These are phyloP conservation scores for Criorhina ranunculi DNA, from an alignment of 2,888 invertebrate genomes.

Conservation along the genomic window DNA sequence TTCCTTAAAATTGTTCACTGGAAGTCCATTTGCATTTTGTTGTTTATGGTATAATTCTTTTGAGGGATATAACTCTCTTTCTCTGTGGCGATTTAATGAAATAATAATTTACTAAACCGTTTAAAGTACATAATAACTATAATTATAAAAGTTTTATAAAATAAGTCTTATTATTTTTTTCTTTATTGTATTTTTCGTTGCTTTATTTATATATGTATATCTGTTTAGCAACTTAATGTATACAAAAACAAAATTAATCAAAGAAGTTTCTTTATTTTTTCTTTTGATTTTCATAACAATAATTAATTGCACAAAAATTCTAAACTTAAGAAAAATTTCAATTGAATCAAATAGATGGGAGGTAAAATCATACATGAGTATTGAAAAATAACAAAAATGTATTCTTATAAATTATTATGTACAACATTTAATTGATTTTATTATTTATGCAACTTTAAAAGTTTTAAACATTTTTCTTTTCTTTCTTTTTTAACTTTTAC, in stretches of 20 bases:
- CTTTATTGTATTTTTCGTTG: constrained; percentile 55
- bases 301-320: constrained; percentile 65
- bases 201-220: constrained; percentile 42
- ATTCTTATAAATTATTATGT: constrained; percentile 40
- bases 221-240: constrained; percentile 45
- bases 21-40: constrained; percentile 82
- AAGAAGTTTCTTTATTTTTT: constrained; percentile 14
- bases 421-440: constrained; percentile 26
- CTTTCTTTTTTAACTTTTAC: too few relatives aligned
- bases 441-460: constrained; percentile 57
- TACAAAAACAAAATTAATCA: constrained; percentile 56
- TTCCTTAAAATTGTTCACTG: constrained; percentile 79
- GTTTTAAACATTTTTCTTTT: too few relatives aligned
- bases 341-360: constrained; percentile 25
- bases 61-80: constrained; percentile 27
- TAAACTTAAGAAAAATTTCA: constrained; percentile 42
- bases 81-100: constrained; percentile 29
- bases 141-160: constrained; percentile 51
- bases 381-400: constrained; percentile 47
- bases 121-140: constrained; percentile 60
- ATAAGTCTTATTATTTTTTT: constrained; percentile 75
- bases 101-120: constrained; percentile 51
- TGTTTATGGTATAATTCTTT: constrained; percentile 64
- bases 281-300: constrained; percentile 51
- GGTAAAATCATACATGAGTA: constrained; percentile 72